Percentiles rank a stretch among this genome's conserved stretches.
Evolutionary conservation across 2,113 vertebrate genomes (phyloP).

Genomic region (Ia io): DNA sequence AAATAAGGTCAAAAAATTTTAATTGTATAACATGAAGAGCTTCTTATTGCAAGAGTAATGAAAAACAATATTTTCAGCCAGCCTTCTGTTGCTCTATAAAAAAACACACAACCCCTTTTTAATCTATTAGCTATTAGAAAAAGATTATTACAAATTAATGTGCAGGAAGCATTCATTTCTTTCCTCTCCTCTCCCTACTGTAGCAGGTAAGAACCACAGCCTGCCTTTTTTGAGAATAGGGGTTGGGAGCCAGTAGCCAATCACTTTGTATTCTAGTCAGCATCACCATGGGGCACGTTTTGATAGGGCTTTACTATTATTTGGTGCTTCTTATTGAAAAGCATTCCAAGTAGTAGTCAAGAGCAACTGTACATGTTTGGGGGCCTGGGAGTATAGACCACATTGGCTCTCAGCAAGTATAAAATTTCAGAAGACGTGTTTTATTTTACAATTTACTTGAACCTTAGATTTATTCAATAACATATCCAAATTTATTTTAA

Average conservation of each 20-base stretch:
- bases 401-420: neutral
- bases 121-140: neutral
- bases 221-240: neutral
- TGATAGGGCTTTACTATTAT: neutral
- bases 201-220: neutral
- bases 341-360: neutral
- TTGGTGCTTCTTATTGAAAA: neutral
- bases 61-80: neutral
- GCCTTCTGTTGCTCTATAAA: neutral
- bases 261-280: neutral
- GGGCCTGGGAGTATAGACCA: no score
- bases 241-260: neutral
- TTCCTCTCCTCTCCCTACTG: neutral
- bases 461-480: neutral
- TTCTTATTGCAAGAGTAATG: neutral
- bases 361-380: neutral
- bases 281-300: rapidly evolving
- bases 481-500: neutral
- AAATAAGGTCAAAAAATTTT: neutral
- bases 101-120: neutral
- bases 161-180: neutral
- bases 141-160: neutral
- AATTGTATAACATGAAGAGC: neutral
- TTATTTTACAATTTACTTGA: neutral
- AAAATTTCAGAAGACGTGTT: neutral